These are phyloP conservation scores for Arbacia lixula DNA, from an alignment of 53 echinoderm and acorn worm species.

Conservation along the genomic window DNA sequence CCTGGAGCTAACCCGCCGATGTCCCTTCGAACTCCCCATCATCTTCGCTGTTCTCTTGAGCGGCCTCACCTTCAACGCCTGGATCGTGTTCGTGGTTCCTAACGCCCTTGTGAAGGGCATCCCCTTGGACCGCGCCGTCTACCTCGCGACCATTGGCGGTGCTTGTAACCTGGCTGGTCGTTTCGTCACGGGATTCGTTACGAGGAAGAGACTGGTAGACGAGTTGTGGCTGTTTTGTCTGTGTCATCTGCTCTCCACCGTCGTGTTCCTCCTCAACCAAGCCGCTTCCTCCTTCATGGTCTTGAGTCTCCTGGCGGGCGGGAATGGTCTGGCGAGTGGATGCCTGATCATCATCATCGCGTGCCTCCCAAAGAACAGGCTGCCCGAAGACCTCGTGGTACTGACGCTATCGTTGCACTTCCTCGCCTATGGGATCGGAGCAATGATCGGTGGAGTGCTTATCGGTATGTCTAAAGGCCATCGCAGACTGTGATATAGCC, in stretches of 20 bases:
- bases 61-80: not conserved
- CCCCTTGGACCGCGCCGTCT: not conserved
- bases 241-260: not conserved
- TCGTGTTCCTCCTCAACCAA: not conserved
- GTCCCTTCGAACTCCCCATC: no score
- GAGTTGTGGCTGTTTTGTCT: not conserved
- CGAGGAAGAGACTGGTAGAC: not conserved
- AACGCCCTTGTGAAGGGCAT: not conserved
- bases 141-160: not conserved
- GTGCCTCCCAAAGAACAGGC: no score
- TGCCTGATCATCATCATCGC: not conserved
- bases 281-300: not conserved
- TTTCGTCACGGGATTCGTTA: not conserved
- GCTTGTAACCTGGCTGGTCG: not conserved
- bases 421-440: not conserved
- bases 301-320: not conserved
- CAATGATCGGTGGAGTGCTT: not conserved
- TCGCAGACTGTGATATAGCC: no score
- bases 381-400: not conserved
- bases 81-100: not conserved
- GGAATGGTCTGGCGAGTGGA: not conserved
- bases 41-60: no score
- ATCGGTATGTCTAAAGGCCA: no score
- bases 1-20: no score
- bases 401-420: not conserved